Conservation (phyloP, 2,797 vertebrate species). For the Zalophus californianus region DNA sequence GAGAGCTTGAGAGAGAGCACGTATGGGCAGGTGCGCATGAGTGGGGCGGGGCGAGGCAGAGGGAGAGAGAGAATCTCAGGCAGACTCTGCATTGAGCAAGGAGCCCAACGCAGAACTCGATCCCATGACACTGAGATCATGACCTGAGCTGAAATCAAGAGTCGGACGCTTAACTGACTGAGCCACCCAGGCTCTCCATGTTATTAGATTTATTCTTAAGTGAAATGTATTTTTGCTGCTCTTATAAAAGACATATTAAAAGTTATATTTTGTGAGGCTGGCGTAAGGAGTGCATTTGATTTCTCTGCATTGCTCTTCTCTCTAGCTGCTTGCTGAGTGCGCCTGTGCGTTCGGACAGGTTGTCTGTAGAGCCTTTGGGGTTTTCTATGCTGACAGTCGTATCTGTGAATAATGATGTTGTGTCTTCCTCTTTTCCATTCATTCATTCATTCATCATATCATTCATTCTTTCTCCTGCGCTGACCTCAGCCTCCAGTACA, state of each 20-base stretch:
- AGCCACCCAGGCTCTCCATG: background rate
- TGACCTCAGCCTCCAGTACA: background rate
- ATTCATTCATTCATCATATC: background rate
- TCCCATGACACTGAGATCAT: background rate
- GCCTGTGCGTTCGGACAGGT: accelerated
- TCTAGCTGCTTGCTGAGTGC: accelerated
- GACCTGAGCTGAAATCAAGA: background rate
- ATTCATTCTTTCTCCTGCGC: no score
- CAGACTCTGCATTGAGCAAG: background rate
- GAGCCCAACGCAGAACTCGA: accelerated
- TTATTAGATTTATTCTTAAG: background rate
- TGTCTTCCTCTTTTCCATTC: background rate
- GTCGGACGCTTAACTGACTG: accelerated
- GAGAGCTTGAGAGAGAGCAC: background rate
- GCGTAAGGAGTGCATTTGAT: accelerated
- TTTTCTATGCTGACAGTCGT: accelerated
- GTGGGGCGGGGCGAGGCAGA: background rate
- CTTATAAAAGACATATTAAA: background rate
- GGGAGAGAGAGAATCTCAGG: background rate
- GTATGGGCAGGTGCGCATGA: accelerated
- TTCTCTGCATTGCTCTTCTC: no score
- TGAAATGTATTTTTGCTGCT: background rate
- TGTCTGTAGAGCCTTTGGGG: background rate
- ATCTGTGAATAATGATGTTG: accelerated
- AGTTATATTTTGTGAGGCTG: background rate